Evolutionary conservation across 2,888 invertebrate genomes (phyloP).

Genomic region (Heteromurus nitidus): DNA sequence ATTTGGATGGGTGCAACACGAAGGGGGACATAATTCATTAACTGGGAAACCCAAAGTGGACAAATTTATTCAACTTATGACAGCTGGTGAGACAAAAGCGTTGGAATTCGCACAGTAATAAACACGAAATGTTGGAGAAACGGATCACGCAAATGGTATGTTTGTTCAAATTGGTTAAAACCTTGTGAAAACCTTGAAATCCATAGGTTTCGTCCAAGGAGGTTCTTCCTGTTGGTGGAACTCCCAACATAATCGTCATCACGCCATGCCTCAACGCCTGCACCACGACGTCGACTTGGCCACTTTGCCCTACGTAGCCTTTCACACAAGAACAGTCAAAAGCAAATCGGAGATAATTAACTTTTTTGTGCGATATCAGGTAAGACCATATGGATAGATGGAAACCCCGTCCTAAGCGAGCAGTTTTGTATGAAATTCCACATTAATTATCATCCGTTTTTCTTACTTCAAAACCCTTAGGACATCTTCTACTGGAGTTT

Average conservation of each 20-base stretch:
- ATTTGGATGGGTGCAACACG: conserved; percentile 41
- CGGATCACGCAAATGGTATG: too few relatives aligned
- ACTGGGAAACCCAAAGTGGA: conserved; percentile 24
- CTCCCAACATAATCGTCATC: neutral
- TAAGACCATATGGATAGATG: too few relatives aligned
- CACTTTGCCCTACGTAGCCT: neutral
- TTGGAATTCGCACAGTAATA: too few relatives aligned
- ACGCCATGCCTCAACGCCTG: neutral
- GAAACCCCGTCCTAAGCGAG: neutral
- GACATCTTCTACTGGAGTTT: conserved; percentile 35
- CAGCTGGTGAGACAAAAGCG: too few relatives aligned
- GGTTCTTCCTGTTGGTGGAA: neutral
- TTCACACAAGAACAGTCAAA: too few relatives aligned
- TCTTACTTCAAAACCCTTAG: too few relatives aligned
- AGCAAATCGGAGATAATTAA: too few relatives aligned
- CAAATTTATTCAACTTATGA: neutral
- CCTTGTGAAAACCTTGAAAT: too few relatives aligned
- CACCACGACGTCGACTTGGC: neutral
- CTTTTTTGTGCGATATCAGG: neutral
- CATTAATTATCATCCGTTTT: too few relatives aligned
- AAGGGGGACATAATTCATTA: conserved; percentile 41
- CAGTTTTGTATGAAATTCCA: too few relatives aligned
- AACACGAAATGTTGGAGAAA: too few relatives aligned
- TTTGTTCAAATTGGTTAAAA: too few relatives aligned
- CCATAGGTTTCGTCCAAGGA: neutral